These are phyloP conservation scores for Teleiodes luculella DNA, from an alignment of 2,888 invertebrate genomes.

Conservation along the genomic window DNA sequence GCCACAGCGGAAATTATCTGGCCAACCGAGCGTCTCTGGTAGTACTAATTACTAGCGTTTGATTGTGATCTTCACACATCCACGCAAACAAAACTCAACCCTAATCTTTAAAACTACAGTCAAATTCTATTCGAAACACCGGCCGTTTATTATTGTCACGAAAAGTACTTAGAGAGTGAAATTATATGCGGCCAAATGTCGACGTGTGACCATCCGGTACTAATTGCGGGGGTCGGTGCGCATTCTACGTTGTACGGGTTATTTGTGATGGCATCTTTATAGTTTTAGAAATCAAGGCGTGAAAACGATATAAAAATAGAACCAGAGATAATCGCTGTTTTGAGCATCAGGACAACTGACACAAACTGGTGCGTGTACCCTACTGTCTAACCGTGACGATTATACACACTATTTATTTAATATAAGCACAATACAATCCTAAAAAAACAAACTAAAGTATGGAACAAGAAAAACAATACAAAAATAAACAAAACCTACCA, in stretches of 20 bases:
- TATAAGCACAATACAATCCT: too few species aligned
- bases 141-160: slow-evolving; percentile 63
- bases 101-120: slow-evolving; percentile 37
- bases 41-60: slow-evolving; percentile 75
- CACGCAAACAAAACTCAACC: slow-evolving; percentile 39
- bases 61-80: slow-evolving; percentile 62
- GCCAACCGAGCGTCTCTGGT: slow-evolving; percentile 71
- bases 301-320: slow-evolving; percentile 57
- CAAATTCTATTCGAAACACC: slow-evolving; percentile 28
- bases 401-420: too few species aligned
- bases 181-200: slow-evolving; percentile 70
- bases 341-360: background rate
- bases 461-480: too few species aligned
- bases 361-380: background rate
- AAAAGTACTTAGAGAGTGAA: slow-evolving; percentile 75
- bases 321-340: slow-evolving; percentile 6
- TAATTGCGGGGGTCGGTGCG: slow-evolving; percentile 65
- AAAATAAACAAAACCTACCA: too few species aligned
- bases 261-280: slow-evolving; percentile 67
- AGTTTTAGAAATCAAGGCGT: slow-evolving; percentile 49
- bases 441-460: too few species aligned
- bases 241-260: slow-evolving; percentile 41
- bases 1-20: slow-evolving; percentile 76
- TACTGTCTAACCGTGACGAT: too few species aligned
- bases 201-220: slow-evolving; percentile 76